Base-by-base conservation (phyloP, 2,888 invertebrate species). In the Drosophila glabriapex region DNA sequence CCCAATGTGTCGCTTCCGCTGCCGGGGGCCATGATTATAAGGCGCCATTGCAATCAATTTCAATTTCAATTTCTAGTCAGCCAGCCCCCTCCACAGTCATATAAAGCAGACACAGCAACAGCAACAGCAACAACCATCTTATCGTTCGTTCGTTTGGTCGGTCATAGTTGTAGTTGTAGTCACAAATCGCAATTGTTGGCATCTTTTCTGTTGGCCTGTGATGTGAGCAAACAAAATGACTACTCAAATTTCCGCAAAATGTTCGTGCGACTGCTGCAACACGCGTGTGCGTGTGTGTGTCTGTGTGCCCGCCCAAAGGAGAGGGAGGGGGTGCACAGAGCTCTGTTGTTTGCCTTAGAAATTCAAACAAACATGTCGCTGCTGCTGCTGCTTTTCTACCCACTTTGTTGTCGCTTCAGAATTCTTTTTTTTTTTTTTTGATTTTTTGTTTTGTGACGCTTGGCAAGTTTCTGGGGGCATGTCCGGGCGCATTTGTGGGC, bases 161-260 rank as follows among this genome's bases (percentile, higher is more conserved):
- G 64, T 76, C 64, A 77, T 74, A 77, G 77, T 79, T 73, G 68
- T 76, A 68, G 76, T 52, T 72, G 60, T 29, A 43, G 64, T 55
- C 35, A 25, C 37, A 64, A 64, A 62, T 43, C 55, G 46, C 69
- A 76, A 72, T 85, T 83, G 83, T 73, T 79, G 68, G 79, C 69
- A 69, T 72, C 72, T 64, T 82, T 72, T 86, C 91, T 92, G 92
- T 78, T 87, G 91, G 91, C 92, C 92, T 89, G 89, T 92, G 91
- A 91, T 89, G 84, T 86, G 92, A 92, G 90, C 92, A 92, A 92
- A 92, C 92, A 92, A 91, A 91, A 92, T 92, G 92, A 92, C 92
- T 91, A 85, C 90, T 91, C 89, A 85, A 82, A 90, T 87, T 90
- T 86, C 85, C 59, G 86, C 89, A 89, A 87, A 87, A 85, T 85